These are phyloP conservation scores for Amphimedon queenslandica DNA, from an alignment of 37 sponge, comb jelly and placozoan genomes.

Conservation along the genomic window DNA sequence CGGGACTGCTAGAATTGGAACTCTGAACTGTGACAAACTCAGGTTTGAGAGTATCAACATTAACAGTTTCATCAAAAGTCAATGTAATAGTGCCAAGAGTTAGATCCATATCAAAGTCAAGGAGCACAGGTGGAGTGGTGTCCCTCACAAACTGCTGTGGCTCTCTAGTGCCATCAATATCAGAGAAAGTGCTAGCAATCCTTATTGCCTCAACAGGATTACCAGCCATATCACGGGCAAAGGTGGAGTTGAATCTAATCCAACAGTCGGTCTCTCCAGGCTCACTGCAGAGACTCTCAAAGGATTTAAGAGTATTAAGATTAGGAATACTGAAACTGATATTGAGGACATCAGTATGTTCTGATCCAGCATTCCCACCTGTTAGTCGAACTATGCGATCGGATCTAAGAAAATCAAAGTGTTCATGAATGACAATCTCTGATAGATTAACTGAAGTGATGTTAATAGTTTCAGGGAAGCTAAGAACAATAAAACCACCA, in stretches of 20 bases:
- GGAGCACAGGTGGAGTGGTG: slow-evolving; percentile 57
- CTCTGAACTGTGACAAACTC: slow-evolving; percentile 50
- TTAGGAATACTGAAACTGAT: slow-evolving; percentile 51
- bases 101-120: slow-evolving; percentile 58
- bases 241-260: slow-evolving; percentile 44
- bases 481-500: slow-evolving; percentile 47
- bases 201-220: slow-evolving; percentile 38
- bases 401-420: slow-evolving; percentile 1
- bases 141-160: slow-evolving; percentile 43
- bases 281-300: slow-evolving; percentile 36
- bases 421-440: slow-evolving; percentile 29
- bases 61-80: slow-evolving; percentile 80
- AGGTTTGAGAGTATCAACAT: slow-evolving; percentile 42
- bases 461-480: slow-evolving; percentile 78
- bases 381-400: slow-evolving; percentile 15
- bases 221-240: slow-evolving; percentile 74
- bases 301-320: slow-evolving; percentile 71
- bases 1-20: slow-evolving; percentile 20
- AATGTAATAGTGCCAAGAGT: slow-evolving; percentile 42
- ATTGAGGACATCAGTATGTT: slow-evolving; percentile 54
- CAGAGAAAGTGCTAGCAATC: slow-evolving; percentile 1
- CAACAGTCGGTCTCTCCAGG: slow-evolving; percentile 38
- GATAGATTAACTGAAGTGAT: slow-evolving; percentile 28
- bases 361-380: slow-evolving; percentile 15
- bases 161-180: slow-evolving; percentile 1